Percentiles rank a stretch among this genome's conserved stretches.
Evolutionary conservation across 2,113 vertebrate species (phyloP).

Genomic region (Melanerpes aurifrons): DNA sequence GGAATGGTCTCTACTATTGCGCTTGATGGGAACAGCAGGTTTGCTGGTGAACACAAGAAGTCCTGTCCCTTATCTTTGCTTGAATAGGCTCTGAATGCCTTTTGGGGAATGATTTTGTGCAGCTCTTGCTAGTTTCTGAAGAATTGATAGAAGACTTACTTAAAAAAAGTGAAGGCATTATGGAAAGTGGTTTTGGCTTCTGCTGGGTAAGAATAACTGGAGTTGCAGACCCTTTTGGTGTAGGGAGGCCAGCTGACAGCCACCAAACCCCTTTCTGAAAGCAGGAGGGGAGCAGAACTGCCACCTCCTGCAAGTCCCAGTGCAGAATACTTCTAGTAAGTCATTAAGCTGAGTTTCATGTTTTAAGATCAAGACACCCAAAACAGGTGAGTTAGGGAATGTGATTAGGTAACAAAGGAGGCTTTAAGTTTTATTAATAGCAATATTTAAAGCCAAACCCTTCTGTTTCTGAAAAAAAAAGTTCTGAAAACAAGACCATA

Average conservation of each 20-base stretch:
- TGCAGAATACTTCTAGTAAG: background rate
- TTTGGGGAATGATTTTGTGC: background rate
- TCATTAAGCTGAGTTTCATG: background rate
- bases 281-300: background rate
- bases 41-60: background rate
- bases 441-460: background rate
- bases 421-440: background rate
- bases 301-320: background rate
- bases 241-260: fast-evolving
- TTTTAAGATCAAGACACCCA: background rate
- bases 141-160: background rate
- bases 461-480: background rate
- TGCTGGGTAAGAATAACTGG: background rate
- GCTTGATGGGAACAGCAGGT: background rate
- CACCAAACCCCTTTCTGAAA: background rate
- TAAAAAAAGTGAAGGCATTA: background rate
- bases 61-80: background rate
- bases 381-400: background rate
- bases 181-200: background rate
- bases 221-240: background rate
- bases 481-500: background rate
- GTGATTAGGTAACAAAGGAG: background rate
- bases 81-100: background rate
- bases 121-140: background rate
- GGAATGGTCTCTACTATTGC: background rate